Evolutionary conservation across 2,113 vertebrate species (phyloP), one percentile per base, ranked within the genome.

Genomic region (Litocranius walleri): DNA sequence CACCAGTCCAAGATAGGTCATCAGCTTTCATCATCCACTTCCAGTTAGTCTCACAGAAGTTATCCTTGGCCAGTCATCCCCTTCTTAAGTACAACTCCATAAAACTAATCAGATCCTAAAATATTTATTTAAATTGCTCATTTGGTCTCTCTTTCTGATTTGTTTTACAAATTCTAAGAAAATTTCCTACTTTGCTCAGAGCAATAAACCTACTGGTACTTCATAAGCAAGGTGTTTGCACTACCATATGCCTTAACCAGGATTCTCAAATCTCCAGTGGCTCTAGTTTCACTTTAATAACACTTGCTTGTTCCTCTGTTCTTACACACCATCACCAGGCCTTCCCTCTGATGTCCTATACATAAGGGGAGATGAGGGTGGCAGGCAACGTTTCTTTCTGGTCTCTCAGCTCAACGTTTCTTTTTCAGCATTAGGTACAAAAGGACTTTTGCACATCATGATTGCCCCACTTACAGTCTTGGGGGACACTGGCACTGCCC

Each of bases 331-430:
- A 30, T 12, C 36, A 54, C 17, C 7, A 81, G 19, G 50, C n/a
- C 33, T 30, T 91, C 36, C 57, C 0, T 89, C 48, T 78, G 61
- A 33, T 45, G 25, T 62, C 17, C 33, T 77, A 77, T 7, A 16
- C 5, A 33, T 15, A 43, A 43, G 19, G 14, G 2, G 2, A 50
- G 0, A 5, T 0, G 5, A 0, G 0, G 7, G 3, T 74, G 67
- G 67, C n/a, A 40, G 67, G 67, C 19, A 54, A 45, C 6, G 25
- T 89, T 67, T 84, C 30, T 25, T 96, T 15, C 52, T 89, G 30
- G 7, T 5, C 1, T 16, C 6, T 29, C 59, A 57, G 12, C 1
- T 87, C 25, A 40, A 17, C 13, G 0, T 74, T 71, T 81, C 9
- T 33, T 45, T 61, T 12, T 30, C 29, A 78, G 45, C 1, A 52